phyloP scores from a whole-genome alignment of 2,113 vertebrate genomes.

The Helogale parvula region DNA sequence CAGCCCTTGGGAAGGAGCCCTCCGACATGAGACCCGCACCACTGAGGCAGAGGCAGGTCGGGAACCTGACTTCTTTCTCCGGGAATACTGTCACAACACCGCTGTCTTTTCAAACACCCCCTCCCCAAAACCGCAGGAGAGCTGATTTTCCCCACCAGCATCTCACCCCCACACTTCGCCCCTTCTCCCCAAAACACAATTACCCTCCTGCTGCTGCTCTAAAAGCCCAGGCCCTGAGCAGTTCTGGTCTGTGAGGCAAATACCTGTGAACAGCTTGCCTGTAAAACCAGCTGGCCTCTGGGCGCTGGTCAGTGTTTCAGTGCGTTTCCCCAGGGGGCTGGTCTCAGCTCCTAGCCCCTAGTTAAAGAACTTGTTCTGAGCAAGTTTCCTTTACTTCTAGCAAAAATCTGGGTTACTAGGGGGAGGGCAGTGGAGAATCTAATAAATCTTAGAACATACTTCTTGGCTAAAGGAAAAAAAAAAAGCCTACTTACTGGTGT shows the following conservation, averaged over 20 bases:
- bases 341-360: constrained; percentile 73
- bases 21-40: fast-evolving
- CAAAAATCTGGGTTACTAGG: constrained; percentile 87
- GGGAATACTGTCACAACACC: not conserved
- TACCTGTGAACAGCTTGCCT: constrained; percentile 72
- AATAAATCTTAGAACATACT: constrained; percentile 88
- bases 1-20: not conserved
- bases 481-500: constrained; percentile 85
- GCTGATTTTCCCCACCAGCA: constrained; percentile 1
- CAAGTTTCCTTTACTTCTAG: constrained; percentile 84
- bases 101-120: not conserved
- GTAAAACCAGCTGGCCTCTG: constrained; percentile 78
- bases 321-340: constrained; percentile 69
- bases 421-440: constrained; percentile 81
- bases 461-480: constrained; percentile 83
- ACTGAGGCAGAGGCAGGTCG: not conserved
- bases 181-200: constrained; percentile 34
- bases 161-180: not conserved
- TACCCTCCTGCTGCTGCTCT: constrained; percentile 17
- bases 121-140: not conserved
- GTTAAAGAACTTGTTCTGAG: constrained; percentile 81
- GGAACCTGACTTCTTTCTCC: not conserved
- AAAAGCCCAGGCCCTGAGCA: constrained; percentile 64
- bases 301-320: constrained; percentile 71
- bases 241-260: constrained; percentile 74